phyloP scores from a whole-genome alignment of 2,113 vertebrate species.

The Cebidichthys violaceus region DNA sequence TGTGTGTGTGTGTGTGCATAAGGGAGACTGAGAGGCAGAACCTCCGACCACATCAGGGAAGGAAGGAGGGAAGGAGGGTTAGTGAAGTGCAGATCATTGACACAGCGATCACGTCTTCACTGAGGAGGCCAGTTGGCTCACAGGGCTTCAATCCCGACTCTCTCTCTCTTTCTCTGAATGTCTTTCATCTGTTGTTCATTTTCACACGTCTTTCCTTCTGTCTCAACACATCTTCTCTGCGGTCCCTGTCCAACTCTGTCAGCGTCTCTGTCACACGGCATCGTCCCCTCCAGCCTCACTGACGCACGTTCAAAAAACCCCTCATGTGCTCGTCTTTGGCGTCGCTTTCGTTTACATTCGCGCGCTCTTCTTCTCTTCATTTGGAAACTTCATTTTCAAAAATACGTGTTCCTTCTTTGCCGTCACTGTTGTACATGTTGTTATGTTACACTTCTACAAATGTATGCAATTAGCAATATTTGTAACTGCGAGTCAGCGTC shows the following conservation, averaged over 20 bases:
- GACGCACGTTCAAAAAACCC: neutral
- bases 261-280: neutral
- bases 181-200: conserved; percentile 1
- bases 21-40: neutral
- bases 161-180: neutral
- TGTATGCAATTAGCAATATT: neutral
- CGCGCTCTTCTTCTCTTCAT: neutral
- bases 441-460: neutral
- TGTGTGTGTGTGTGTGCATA: neutral
- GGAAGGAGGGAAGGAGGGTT: no score
- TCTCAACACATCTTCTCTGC: neutral
- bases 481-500: neutral
- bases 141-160: neutral
- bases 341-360: neutral
- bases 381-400: neutral
- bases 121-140: neutral
- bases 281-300: neutral
- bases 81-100: conserved; percentile 5
- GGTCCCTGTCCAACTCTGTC: neutral
- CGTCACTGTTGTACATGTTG: no score
- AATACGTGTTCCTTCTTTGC: neutral
- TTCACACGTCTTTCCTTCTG: conserved; percentile 7
- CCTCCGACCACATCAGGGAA: neutral
- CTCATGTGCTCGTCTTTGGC: neutral
- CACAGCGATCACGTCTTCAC: conserved; percentile 3